phyloP scores from a whole-genome alignment of 2,797 vertebrate genomes.

The Gambelia wislizenii region DNA sequence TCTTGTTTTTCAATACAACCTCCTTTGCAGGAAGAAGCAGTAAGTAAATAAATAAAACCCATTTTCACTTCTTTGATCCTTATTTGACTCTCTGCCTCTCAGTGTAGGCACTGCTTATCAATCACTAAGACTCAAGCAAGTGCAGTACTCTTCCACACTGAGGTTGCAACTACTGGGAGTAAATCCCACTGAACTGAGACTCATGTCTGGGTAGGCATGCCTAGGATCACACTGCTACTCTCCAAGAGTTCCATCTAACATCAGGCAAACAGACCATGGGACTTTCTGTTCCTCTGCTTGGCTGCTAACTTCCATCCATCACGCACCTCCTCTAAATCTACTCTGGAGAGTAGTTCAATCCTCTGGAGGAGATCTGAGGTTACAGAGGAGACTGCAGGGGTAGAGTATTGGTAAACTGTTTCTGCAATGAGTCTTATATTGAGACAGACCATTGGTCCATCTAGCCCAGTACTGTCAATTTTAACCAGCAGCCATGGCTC shows the following conservation, averaged over 20 bases:
- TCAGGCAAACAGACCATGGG: not conserved
- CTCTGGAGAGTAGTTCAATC: not conserved
- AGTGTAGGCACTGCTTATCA: not conserved
- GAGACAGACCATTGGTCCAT: too few relatives aligned
- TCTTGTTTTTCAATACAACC: not conserved
- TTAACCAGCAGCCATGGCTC: too few relatives aligned
- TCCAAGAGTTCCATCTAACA: not conserved
- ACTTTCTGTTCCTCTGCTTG: not conserved
- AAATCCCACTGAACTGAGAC: too few relatives aligned
- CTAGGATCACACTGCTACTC: not conserved
- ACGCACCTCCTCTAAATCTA: not conserved
- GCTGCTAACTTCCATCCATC: not conserved
- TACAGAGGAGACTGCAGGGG: too few relatives aligned
- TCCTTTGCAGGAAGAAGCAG: not conserved
- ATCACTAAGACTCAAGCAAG: too few relatives aligned
- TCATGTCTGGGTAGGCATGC: not conserved
- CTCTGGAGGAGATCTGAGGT: not conserved
- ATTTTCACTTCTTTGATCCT: not conserved
- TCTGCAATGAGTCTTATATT: too few relatives aligned
- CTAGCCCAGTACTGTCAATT: too few relatives aligned
- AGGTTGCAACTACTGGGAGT: not conserved
- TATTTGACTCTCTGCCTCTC: not conserved
- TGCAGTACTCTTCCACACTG: not conserved
- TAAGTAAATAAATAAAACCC: not conserved
- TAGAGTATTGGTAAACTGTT: too few relatives aligned